Evolutionary conservation across 2,797 vertebrate species (phyloP).

Genomic region (Borostomias antarcticus): DNA sequence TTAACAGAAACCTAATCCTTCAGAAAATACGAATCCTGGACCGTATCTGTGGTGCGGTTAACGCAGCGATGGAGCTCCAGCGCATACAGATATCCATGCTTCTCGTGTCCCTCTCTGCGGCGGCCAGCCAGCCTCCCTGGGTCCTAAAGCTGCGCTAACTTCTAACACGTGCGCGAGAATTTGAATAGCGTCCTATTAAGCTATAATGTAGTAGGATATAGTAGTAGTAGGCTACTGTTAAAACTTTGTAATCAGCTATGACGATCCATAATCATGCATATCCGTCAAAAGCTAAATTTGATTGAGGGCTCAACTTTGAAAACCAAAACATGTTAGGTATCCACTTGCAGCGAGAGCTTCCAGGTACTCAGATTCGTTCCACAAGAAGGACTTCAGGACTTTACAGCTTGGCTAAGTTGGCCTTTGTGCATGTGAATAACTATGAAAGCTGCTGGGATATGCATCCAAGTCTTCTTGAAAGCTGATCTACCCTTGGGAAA

Average conservation of each 20-base stretch:
- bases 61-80: slow-evolving; percentile 78
- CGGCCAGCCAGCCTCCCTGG: slow-evolving; percentile 73
- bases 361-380: too few species aligned
- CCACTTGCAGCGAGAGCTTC: too few species aligned
- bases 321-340: too few species aligned
- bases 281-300: too few species aligned
- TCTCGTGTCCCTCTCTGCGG: slow-evolving; percentile 60
- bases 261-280: too few species aligned
- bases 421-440: neutral
- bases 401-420: neutral
- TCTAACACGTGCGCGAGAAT: neutral
- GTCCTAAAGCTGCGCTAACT: slow-evolving; percentile 84
- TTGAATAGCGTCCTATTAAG: too few species aligned
- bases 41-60: slow-evolving; percentile 74
- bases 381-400: too few species aligned
- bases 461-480: neutral
- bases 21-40: slow-evolving; percentile 72
- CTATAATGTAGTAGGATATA: too few species aligned
- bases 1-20: slow-evolving; percentile 67
- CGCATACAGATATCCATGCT: slow-evolving; percentile 79
- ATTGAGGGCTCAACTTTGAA: too few species aligned
- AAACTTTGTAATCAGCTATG: too few species aligned
- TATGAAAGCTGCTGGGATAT: neutral
- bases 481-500: neutral
- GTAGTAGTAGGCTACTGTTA: too few species aligned